These are phyloP conservation scores for Mesochorus sp. DNA, from an alignment of 2,888 invertebrate species.

Conservation along the genomic window DNA sequence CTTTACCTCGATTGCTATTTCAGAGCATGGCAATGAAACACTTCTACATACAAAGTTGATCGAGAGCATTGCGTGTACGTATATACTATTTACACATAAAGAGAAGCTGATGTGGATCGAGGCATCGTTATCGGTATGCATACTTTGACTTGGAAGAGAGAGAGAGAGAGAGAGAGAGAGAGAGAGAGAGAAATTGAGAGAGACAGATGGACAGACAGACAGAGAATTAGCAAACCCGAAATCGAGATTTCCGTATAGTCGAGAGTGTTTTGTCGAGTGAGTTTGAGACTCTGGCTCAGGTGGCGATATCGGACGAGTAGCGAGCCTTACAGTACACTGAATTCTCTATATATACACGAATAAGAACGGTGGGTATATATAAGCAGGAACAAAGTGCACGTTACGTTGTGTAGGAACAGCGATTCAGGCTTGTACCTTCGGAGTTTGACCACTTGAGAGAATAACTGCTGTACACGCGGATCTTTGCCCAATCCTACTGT, in stretches of 20 bases:
- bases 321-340: conserved; percentile 32
- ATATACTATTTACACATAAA: not conserved
- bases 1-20: conserved; percentile 39
- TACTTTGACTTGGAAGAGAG: not conserved
- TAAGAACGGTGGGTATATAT: not conserved
- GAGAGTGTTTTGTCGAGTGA: not conserved
- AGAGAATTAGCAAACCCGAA: not conserved
- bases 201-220: too few species aligned
- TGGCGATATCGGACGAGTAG: conserved; percentile 43
- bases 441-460: conserved; percentile 59
- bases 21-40: conserved; percentile 1
- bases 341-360: not conserved
- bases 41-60: too few species aligned
- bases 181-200: not conserved
- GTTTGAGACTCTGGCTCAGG: conserved; percentile 35
- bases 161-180: too few species aligned
- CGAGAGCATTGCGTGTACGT: not conserved
- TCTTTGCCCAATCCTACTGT: conserved; percentile 1
- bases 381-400: not conserved
- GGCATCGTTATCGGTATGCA: not conserved
- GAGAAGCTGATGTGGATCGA: conserved; percentile 27
- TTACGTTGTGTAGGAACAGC: conserved; percentile 14
- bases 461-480: conserved; percentile 22
- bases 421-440: conserved; percentile 41
- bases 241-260: conserved; percentile 16